phyloP scores from a whole-genome alignment of 2,113 vertebrate species.

The Gallinago paraguaiae region DNA sequence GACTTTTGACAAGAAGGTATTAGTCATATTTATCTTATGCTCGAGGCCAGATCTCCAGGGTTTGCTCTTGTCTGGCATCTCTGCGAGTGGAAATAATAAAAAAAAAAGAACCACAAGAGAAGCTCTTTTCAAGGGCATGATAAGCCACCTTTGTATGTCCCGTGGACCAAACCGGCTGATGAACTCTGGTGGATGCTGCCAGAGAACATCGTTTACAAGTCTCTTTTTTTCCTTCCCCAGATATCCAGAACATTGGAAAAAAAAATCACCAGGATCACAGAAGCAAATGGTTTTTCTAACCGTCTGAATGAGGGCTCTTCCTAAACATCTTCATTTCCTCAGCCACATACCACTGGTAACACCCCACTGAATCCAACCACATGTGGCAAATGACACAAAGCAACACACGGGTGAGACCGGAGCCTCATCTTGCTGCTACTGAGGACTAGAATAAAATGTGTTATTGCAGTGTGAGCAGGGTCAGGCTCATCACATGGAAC shows the following conservation, averaged over 20 bases:
- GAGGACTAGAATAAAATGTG: not conserved
- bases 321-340: not conserved
- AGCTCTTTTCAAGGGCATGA: not conserved
- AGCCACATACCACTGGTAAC: not conserved
- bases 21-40: not conserved
- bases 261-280: not conserved
- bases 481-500: not conserved
- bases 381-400: not conserved
- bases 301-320: not conserved
- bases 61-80: not conserved
- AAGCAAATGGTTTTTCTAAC: not conserved
- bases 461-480: not conserved
- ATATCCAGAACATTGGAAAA: not conserved
- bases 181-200: not conserved
- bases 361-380: not conserved
- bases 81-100: not conserved
- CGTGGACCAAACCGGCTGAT: not conserved
- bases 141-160: not conserved
- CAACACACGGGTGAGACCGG: fast-evolving
- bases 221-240: not conserved
- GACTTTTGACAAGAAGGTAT: not conserved
- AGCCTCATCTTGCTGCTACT: not conserved
- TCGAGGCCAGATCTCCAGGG: not conserved
- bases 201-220: not conserved
- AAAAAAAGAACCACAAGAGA: not conserved